Base-by-base conservation (phyloP, 2,888 invertebrate genomes). In the Cyclophora punctaria region DNA sequence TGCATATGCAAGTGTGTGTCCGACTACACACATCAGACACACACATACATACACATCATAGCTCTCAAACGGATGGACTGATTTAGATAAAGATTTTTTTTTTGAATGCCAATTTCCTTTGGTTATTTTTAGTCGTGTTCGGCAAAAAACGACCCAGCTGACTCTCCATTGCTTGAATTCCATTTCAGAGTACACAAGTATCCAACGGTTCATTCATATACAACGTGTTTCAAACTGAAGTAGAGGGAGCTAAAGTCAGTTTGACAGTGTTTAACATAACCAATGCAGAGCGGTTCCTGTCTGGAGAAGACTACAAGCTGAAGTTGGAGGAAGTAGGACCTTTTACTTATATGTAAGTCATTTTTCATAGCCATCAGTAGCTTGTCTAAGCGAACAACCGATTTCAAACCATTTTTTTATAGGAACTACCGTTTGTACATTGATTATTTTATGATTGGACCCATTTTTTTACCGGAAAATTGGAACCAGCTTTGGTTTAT, bases 261-360 rank as follows among this genome's bases (percentile, higher is more conserved):
- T 88, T 93, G 0, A 95, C 92, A 69, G 82, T 95, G 51, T 96
- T 95, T 75, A 96, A 96, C 69, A 90, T 96, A 48, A 95, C 95
- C n/a, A 96, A 96, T 72, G 77, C 90, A 2, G 90, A 92, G 5
- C 90, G 89, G 45, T 96, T 95, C 77, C 72, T 93, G 40, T 79
- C 80, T 0, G 94, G 94, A 0, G 75, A 83, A 47, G 93, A 91
- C 55, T 74, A 83, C 49, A 95, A 94, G 61, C 77, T 96, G 44
- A 91, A 90, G 59, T 60, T 96, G 3, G 70, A 91, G 47, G 93
- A 96, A 83, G 75, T 95, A 33, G 96, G 96, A 0, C 96, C 96
- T 0, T 96, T 94, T 69, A 92, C 93, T 20, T 97, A 95, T 80
- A 92, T 92, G 95, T 95, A 79, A 90, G 91, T 71, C n/a, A n/a